Conservation (phyloP, 2,888 invertebrate species). For the Bruchidius siliquastri region DNA sequence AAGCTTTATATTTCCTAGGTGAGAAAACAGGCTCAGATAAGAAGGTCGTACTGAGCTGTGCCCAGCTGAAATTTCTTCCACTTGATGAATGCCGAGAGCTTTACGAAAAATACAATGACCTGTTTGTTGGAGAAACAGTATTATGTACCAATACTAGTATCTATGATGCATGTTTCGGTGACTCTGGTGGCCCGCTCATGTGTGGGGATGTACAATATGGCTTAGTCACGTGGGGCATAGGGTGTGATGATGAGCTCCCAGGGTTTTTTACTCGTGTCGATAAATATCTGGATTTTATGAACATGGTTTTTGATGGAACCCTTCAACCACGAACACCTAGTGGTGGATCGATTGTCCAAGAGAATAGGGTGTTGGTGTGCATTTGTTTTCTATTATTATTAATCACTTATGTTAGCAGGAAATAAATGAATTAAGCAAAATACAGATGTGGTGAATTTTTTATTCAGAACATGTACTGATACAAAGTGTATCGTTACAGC, state of each 20-base stretch:
- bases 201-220: slow-evolving; percentile 12
- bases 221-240: slow-evolving; percentile 14
- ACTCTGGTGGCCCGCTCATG: slow-evolving; percentile 15
- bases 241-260: slow-evolving; percentile 5
- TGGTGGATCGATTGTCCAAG: not conserved
- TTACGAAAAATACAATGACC: not conserved
- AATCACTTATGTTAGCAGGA: not conserved
- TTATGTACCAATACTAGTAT: not conserved
- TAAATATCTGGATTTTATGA: slow-evolving; percentile 11
- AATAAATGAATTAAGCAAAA: not conserved
- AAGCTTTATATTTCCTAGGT: not conserved
- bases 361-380: not conserved
- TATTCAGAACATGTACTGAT: too few species aligned
- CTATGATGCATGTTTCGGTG: slow-evolving; percentile 12
- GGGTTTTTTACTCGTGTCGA: slow-evolving; percentile 12
- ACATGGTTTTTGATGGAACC: not conserved
- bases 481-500: too few species aligned
- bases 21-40: not conserved
- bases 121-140: not conserved
- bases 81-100: not conserved
- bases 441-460: too few species aligned
- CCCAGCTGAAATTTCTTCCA: not conserved
- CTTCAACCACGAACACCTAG: not conserved
- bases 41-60: not conserved
- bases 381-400: not conserved